phyloP scores from a whole-genome alignment of 1,140 invertebrate species.

The Chionoecetes opilio region DNA sequence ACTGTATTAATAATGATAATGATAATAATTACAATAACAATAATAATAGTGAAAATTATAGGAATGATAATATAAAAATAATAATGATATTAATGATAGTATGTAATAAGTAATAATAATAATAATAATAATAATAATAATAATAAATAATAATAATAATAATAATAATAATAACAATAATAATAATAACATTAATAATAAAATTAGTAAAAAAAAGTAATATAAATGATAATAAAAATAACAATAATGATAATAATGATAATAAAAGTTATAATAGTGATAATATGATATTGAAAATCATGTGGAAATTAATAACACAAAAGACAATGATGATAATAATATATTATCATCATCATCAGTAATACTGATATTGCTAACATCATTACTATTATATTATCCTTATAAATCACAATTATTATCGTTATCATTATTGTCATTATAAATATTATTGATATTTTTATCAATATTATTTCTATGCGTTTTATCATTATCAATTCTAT shows the following conservation, averaged over 20 bases:
- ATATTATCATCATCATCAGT: not conserved
- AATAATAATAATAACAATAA: no score
- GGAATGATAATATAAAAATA: no score
- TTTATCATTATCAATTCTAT: slow-evolving; percentile 8
- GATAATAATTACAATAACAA: not conserved
- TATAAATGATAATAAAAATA: no score
- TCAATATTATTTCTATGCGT: not conserved
- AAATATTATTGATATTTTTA: not conserved
- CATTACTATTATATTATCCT: not conserved
- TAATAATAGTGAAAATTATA: no score
- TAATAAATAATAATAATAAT: no score
- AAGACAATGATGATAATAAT: not conserved
- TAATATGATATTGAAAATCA: not conserved
- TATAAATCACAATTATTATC: not conserved
- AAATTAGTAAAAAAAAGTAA: no score
- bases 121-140: no score
- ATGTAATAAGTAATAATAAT: no score
- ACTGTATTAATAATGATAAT: no score
- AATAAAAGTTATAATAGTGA: not conserved
- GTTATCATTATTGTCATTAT: not conserved
- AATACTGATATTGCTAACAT: not conserved
- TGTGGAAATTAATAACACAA: not conserved
- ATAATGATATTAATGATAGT: no score
- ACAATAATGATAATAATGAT: no score
- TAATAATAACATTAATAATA: no score